Base-by-base conservation (phyloP, 1,140 invertebrate genomes). In the Drosophila pseudoobscura region DNA sequence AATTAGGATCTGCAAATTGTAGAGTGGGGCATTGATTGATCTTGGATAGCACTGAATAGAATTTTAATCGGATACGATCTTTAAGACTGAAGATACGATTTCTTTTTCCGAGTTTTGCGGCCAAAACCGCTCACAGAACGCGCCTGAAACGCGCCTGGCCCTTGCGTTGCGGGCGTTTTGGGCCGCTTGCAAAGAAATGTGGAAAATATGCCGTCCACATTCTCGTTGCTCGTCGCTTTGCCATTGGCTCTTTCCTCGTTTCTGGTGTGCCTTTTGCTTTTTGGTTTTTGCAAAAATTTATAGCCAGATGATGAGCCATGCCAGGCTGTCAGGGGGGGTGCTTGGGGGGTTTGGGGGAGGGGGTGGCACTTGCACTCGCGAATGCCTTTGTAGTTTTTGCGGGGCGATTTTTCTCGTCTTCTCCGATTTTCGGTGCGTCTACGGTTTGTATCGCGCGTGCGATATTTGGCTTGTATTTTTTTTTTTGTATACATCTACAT, bases 251-350 rank as follows among this genome's bases (percentile, higher is more conserved):
- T 43, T 45, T 4, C 29, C 8, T 22, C 20, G 29, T 54, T 65
- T 47, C 50, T 60, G 52, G 41, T 60, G 56, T 57, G 57, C 58
- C 62, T 68, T 73, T 64, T 7, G 47, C 22, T 47, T n/a, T 15
- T 46, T 55, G 49, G 31, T 52, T 73, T 63, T 58, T 56, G 78
- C 78, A 83, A 57, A 74, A 78, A 69, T 78, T 50, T 64, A 64
- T 82, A 69, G 79, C 31, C 58, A 73, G 52, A 80, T 80, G 56
- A 74, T 78, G 77, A 69, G 52, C 50, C 41, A 35, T 63, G 54
- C 47, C 44, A 47, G 50, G 26, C 31, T 46, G 58, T 41, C 35
- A 13, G 58, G 54, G 49, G 29, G 54, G 69, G 31, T 29, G 45
- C n/a, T n/a, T n/a, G n/a, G n/a, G n/a, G 24, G 24, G 45, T 46